phyloP scores from a whole-genome alignment of 2,797 vertebrate species.

The Thunnus albacares region DNA sequence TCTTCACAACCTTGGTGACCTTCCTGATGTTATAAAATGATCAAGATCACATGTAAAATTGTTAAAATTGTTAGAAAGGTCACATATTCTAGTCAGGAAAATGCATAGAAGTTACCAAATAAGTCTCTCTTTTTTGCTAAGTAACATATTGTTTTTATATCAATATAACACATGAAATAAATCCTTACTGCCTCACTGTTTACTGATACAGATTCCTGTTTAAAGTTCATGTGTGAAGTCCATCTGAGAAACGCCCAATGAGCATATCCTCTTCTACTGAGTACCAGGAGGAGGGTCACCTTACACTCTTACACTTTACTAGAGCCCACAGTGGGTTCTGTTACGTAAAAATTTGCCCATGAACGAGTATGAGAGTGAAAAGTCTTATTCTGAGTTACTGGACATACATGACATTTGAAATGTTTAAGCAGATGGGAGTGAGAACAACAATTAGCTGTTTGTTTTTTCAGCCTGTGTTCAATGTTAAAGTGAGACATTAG shows the following conservation, averaged over 20 bases:
- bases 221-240: neutral
- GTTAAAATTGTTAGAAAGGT: neutral
- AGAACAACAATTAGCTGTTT: conserved; percentile 8
- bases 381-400: conserved; percentile 29
- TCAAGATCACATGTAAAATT: neutral
- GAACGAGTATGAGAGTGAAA: conserved; percentile 21
- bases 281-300: conserved; percentile 7
- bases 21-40: neutral
- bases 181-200: neutral
- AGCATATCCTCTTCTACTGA: conserved; percentile 12
- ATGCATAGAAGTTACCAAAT: too few species aligned
- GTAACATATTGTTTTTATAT: neutral
- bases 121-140: neutral
- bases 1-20: neutral
- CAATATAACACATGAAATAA: neutral
- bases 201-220: neutral
- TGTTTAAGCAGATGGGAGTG: conserved; percentile 49
- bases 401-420: conserved; percentile 49
- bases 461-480: neutral
- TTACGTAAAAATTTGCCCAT: conserved; percentile 40
- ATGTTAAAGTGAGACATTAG: neutral
- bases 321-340: conserved; percentile 20
- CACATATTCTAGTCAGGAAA: too few species aligned
- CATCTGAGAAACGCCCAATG: neutral
- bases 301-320: conserved; percentile 17